Evolutionary conservation across 1,140 invertebrate species (phyloP).

Genomic region (Manduca sexta): DNA sequence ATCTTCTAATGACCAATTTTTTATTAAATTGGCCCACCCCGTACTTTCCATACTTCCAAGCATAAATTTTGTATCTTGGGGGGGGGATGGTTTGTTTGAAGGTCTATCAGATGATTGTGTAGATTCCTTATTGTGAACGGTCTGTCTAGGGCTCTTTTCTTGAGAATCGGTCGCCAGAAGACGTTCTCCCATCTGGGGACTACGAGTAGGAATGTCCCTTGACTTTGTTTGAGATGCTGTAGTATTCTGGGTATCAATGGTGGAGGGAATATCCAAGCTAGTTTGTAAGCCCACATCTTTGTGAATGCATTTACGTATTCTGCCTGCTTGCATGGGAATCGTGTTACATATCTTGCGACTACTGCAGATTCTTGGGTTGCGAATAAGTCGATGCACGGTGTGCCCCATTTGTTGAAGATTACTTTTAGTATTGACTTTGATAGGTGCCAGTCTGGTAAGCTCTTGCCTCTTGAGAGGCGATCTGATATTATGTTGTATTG

Average conservation of each 20-base stretch:
- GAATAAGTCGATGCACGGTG: slow-evolving; percentile 41
- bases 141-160: slow-evolving; percentile 10
- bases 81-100: background rate
- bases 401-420: slow-evolving; percentile 36
- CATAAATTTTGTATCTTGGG: background rate
- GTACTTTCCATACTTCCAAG: slow-evolving; percentile 7
- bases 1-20: slow-evolving; percentile 5
- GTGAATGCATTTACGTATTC: slow-evolving; percentile 30
- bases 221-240: slow-evolving; percentile 14
- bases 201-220: slow-evolving; percentile 18
- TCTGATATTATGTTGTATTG: slow-evolving; percentile 18
- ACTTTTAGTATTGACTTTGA: slow-evolving; percentile 12
- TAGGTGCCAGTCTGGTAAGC: slow-evolving; percentile 33
- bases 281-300: slow-evolving; percentile 30
- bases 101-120: background rate
- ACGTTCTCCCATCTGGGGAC: slow-evolving; percentile 27
- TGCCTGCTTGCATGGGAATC: slow-evolving; percentile 7
- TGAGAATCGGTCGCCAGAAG: slow-evolving; percentile 26
- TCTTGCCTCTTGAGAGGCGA: slow-evolving; percentile 22
- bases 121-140: slow-evolving; percentile 18
- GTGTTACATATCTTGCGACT: slow-evolving; percentile 26
- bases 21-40: slow-evolving; percentile 8
- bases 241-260: slow-evolving; percentile 22
- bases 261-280: slow-evolving; percentile 48
- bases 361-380: slow-evolving; percentile 31